Base-by-base conservation (phyloP, 1,140 invertebrate genomes). In the Drosophila rufa region DNA sequence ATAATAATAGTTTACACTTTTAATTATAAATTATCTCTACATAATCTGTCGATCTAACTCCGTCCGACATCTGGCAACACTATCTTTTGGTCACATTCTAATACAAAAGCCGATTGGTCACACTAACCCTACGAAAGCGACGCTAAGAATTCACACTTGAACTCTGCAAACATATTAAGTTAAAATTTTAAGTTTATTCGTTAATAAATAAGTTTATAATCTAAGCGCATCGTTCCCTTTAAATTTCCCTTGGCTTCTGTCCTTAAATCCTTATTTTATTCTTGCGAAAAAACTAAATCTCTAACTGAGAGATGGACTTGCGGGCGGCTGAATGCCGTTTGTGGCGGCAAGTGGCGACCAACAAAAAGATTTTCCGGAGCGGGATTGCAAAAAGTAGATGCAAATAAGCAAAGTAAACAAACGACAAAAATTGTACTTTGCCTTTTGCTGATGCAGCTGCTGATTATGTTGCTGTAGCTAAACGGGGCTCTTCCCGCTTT, bases 401-500 rank as follows among this genome's bases (percentile, higher is more conserved):
- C 80, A 62, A 80, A 74, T 76, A 65, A 66, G 62, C 64, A 68
- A 77, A 87, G 67, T 61, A 87, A 89, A 80, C 77, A 80, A 74
- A 77, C 76, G 73, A 68, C 68, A 83, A 78, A 86, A 89, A 83
- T 69, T 80, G 86, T 70, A 62, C 51, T 69, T 56, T 36, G 55
- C 33, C 43, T 65, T 65, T 61, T n/a, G 64, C n/a, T 47, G 19
- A 36, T 57, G 43, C 42, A 17, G 55, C 56, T 78, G 56, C 48
- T 75, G 67, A 60, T 65, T 67, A 45, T 82, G 53, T 64, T 80
- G 48, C 75, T 70, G 60, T 67, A 77, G 80, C 83, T 89, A 87
- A 87, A 89, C 77, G 80, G 80, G 84, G 55, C 73, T 66, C 83
- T 87, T 82, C 80, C 67, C 67, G 67, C 65, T 81, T 85, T 89